Conservation (phyloP, 2,888 invertebrate species). For the Phlogophora meticulosa region DNA sequence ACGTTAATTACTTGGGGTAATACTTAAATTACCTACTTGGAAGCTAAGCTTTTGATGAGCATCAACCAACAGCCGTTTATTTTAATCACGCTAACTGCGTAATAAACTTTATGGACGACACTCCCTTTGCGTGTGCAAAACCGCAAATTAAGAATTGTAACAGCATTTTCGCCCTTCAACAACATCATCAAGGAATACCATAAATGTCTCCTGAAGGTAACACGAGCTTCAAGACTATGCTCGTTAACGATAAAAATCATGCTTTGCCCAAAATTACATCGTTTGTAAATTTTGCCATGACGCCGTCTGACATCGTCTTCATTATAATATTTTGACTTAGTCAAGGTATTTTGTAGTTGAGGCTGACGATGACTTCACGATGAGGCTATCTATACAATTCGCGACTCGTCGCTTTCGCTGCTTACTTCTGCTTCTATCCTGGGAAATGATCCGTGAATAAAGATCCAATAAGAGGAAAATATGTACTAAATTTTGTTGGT, state of each 20-base stretch:
- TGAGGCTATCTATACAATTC: no score
- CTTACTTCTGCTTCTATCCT: conserved; percentile 67
- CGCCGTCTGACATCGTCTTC: conserved; percentile 43
- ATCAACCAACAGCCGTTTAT: conserved; percentile 56
- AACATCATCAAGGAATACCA: conserved; percentile 37
- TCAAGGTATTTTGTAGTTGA: conserved; percentile 46
- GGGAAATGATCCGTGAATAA: conserved; percentile 71
- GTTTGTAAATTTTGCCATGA: conserved; percentile 41
- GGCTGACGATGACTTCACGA: conserved; percentile 59
- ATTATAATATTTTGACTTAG: conserved; percentile 64
- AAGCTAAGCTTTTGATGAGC: conserved; percentile 27
- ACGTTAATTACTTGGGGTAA: not conserved
- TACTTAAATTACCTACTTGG: not conserved
- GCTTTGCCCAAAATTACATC: conserved; percentile 43
- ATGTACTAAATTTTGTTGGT: conserved; percentile 53
- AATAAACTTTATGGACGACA: conserved; percentile 69
- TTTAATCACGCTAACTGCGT: conserved; percentile 78
- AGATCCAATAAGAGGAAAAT: conserved; percentile 62
- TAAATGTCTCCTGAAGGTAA: conserved; percentile 52
- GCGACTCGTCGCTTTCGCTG: conserved; percentile 41
- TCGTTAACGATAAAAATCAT: conserved; percentile 51
- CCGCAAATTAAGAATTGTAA: conserved; percentile 66
- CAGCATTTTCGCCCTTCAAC: conserved; percentile 42
- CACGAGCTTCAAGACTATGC: conserved; percentile 43
- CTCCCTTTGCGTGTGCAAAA: conserved; percentile 79